Conservation (phyloP, 2,797 vertebrate species). For the Gastrophryne carolinensis region DNA sequence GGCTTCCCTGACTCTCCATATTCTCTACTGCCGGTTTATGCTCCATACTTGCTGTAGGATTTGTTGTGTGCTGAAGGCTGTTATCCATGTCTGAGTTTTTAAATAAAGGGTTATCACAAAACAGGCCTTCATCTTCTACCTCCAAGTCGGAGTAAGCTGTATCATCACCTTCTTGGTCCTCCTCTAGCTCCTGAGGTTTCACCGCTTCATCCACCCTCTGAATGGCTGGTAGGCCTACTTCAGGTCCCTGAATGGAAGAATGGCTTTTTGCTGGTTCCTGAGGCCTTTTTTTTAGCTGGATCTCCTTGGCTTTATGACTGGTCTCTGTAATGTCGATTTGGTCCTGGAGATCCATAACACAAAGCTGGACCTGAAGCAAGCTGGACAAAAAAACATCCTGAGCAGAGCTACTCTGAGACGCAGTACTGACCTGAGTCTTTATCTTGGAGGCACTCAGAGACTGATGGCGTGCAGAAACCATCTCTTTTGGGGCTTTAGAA, state of each 20-base stretch:
- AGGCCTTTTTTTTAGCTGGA: background rate
- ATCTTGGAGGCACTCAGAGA: background rate
- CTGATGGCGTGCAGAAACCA: background rate
- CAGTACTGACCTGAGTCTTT: background rate
- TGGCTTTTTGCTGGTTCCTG: background rate
- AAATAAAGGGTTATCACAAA: conserved; percentile 65
- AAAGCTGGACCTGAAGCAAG: conserved; percentile 66
- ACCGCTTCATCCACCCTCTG: background rate
- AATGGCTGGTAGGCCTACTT: background rate
- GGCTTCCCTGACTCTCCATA: too few species aligned
- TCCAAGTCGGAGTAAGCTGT: conserved; percentile 54
- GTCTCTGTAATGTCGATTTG: conserved; percentile 57
- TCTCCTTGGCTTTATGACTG: background rate
- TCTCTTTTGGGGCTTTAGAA: background rate
- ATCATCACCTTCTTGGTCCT: background rate
- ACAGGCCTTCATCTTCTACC: conserved; percentile 53
- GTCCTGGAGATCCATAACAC: conserved; percentile 64
- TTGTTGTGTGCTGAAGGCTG: background rate
- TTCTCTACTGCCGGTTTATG: too few species aligned
- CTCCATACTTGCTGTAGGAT: background rate
- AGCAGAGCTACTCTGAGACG: conserved; percentile 10
- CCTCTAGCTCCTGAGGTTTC: background rate
- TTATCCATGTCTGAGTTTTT: conserved; percentile 45
- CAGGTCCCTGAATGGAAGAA: background rate
- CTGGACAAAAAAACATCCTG: conserved; percentile 63